Conservation (phyloP, 2,797 vertebrate genomes). For the Podarcis lilfordi region DNA sequence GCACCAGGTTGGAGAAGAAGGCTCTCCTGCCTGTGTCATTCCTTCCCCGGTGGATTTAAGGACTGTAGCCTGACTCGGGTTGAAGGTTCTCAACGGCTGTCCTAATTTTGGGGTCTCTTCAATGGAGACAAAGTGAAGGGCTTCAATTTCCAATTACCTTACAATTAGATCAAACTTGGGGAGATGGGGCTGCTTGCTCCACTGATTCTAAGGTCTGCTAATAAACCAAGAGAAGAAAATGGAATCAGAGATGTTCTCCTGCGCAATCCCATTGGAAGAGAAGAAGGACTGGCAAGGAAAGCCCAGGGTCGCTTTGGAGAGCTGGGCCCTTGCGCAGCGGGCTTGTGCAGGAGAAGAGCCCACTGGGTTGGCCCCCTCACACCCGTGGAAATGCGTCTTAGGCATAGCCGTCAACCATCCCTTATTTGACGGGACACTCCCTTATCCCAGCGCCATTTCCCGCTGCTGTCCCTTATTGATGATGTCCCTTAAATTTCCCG, state of each 20-base stretch:
- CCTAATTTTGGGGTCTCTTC: background rate
- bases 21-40: too few species aligned
- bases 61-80: too few species aligned
- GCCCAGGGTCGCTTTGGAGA: background rate
- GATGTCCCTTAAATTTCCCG: too few species aligned
- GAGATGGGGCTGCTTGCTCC: background rate
- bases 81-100: background rate
- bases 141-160: background rate
- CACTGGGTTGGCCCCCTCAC: background rate
- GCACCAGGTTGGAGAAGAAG: too few species aligned
- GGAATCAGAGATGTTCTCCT: background rate
- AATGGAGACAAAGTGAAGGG: background rate
- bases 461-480: too few species aligned
- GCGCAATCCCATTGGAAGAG: background rate
- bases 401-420: too few species aligned
- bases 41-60: too few species aligned
- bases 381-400: too few species aligned
- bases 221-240: background rate
- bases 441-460: too few species aligned
- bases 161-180: background rate
- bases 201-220: background rate
- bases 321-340: background rate
- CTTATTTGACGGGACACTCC: too few species aligned
- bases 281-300: background rate
- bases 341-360: background rate